phyloP scores from a whole-genome alignment of 2,888 invertebrate species.

The Megalurothrips usitatus region DNA sequence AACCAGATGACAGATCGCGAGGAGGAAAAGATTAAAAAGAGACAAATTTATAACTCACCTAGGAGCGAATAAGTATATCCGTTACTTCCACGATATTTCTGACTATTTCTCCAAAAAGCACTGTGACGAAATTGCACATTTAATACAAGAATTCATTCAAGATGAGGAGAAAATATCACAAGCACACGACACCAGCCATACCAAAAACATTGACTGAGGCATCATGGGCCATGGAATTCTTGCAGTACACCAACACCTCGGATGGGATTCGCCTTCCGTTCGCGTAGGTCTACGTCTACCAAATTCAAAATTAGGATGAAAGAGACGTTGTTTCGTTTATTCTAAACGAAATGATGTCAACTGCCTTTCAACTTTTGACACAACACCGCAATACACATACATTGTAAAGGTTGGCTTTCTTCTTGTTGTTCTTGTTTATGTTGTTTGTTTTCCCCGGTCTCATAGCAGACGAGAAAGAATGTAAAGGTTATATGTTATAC shows the following conservation, averaged over 20 bases:
- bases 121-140: not conserved
- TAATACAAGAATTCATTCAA: slow-evolving; percentile 15
- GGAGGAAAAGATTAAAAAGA: not conserved
- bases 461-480: not conserved
- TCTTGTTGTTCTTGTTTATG: not conserved
- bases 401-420: no score
- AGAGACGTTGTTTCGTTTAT: no score
- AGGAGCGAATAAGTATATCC: not conserved
- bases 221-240: slow-evolving; percentile 14
- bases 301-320: no score
- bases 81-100: not conserved
- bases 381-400: no score
- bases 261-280: no score
- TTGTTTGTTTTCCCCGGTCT: slow-evolving; percentile 21
- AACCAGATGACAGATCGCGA: slow-evolving; percentile 12
- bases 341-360: no score
- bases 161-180: not conserved
- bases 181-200: slow-evolving; percentile 22
- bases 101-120: not conserved
- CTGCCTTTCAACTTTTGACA: no score
- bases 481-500: not conserved
- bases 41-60: not conserved
- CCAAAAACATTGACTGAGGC: slow-evolving; percentile 20
- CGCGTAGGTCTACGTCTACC: no score
- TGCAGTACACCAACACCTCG: not conserved